Evolutionary conservation across 2,888 invertebrate genomes (phyloP).

Genomic region (Drosophila rellima): DNA sequence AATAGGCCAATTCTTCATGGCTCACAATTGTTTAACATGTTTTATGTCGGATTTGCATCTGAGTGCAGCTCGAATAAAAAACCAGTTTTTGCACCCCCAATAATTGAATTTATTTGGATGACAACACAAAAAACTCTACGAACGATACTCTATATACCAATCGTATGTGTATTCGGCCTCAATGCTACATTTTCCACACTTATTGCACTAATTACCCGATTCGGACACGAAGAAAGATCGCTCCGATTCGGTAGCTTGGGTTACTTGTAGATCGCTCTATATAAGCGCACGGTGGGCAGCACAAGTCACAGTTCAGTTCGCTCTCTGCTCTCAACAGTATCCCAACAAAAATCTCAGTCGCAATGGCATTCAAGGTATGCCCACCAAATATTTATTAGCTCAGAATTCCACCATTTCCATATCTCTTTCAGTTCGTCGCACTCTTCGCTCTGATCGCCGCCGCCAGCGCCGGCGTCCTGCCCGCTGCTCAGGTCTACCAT

Average conservation of each 20-base stretch:
- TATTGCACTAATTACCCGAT: slow-evolving; percentile 77
- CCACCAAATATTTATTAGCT: background rate
- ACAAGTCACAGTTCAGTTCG: slow-evolving; percentile 67
- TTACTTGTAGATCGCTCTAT: slow-evolving; percentile 52
- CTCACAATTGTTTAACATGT: slow-evolving; percentile 11
- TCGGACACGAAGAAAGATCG: slow-evolving; percentile 50
- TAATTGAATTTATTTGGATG: slow-evolving; percentile 64
- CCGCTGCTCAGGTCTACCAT: slow-evolving; percentile 69
- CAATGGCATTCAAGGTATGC: slow-evolving; percentile 80
- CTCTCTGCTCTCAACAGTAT: slow-evolving; percentile 60
- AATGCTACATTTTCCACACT: slow-evolving; percentile 70
- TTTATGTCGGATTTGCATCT: slow-evolving; percentile 9
- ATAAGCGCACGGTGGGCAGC: slow-evolving; percentile 56
- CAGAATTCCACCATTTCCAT: background rate
- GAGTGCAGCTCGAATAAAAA: slow-evolving; percentile 29
- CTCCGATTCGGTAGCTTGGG: slow-evolving; percentile 30
- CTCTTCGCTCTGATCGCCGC: slow-evolving; percentile 79
- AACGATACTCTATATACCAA: background rate
- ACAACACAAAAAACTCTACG: slow-evolving; percentile 56
- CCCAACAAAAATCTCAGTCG: slow-evolving; percentile 31
- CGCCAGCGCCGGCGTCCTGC: slow-evolving; percentile 79
- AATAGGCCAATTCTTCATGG: slow-evolving; percentile 24
- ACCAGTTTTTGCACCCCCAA: slow-evolving; percentile 45
- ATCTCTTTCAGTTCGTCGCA: slow-evolving; percentile 69
- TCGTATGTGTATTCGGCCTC: slow-evolving; percentile 29